Conservation (phyloP, 2,797 vertebrate species). For the Pygocentrus nattereri region DNA sequence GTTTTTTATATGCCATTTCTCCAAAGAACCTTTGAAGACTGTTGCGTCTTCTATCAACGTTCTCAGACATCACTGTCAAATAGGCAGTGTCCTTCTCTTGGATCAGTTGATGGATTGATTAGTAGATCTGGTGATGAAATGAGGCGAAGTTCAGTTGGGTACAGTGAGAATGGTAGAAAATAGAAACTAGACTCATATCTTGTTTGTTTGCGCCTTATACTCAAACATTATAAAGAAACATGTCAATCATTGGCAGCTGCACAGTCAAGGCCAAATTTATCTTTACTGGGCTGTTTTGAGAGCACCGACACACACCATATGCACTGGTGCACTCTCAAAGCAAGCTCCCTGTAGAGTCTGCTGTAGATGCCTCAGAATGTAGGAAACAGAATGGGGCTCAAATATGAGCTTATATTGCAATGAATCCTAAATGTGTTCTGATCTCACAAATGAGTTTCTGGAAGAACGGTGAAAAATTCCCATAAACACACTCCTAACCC, state of each 20-base stretch:
- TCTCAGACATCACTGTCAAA: no score
- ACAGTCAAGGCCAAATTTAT: neutral
- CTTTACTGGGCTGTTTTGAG: neutral
- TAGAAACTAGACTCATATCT: slow-evolving; percentile 13
- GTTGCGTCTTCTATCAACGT: neutral
- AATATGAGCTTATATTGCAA: slow-evolving; percentile 2
- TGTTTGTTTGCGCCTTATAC: slow-evolving; percentile 1
- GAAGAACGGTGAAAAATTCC: no score
- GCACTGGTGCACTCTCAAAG: neutral
- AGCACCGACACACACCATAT: neutral
- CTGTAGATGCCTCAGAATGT: neutral
- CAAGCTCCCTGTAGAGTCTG: neutral
- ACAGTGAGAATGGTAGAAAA: slow-evolving; percentile 7
- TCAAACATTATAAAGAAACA: slow-evolving; percentile 18
- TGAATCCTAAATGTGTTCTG: slow-evolving; percentile 18
- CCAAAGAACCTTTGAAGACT: neutral
- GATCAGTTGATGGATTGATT: neutral
- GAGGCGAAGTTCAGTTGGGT: neutral
- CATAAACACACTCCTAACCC: no score
- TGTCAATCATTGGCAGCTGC: slow-evolving; percentile 5
- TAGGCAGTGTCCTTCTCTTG: no score
- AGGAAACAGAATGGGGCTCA: neutral
- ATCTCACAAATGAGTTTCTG: no score
- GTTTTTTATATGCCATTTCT: no score
- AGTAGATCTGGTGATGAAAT: neutral